A percentile compares a stretch with the other conserved stretches of the same genome.
Evolutionary conservation across 2,888 invertebrate genomes (phyloP).

Genomic region (Rhagonycha fulva): DNA sequence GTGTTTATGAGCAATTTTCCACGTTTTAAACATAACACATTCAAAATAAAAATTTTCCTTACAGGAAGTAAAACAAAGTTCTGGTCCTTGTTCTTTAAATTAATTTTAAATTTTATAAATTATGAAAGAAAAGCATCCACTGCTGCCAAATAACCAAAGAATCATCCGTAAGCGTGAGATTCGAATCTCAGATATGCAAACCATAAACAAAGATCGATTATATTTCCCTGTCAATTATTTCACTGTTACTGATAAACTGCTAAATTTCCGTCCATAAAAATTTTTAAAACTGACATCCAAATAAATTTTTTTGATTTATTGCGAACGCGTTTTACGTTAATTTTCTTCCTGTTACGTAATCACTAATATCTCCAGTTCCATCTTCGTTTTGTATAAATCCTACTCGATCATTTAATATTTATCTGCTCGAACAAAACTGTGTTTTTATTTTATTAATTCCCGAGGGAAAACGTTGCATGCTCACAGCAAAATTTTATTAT

Average conservation of each 20-base stretch:
- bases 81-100: too few species aligned
- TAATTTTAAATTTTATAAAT: too few species aligned
- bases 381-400: not conserved
- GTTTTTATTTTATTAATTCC: conserved; percentile 4
- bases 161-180: not conserved
- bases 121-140: too few species aligned
- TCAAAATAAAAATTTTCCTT: too few species aligned
- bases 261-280: not conserved
- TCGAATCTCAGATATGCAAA: not conserved
- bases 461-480: not conserved
- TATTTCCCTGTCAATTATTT: not conserved
- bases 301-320: not conserved
- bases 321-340: not conserved
- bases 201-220: not conserved
- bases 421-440: not conserved
- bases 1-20: too few species aligned
- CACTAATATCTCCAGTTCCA: not conserved
- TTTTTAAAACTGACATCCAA: not conserved
- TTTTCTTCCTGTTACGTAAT: not conserved
- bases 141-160: too few species aligned
- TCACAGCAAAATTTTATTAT: not conserved
- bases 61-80: too few species aligned
- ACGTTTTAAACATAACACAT: too few species aligned
- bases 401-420: not conserved
- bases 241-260: not conserved